Evolutionary conservation across 1,140 invertebrate species (phyloP).

Genomic region (Ostrea edulis): DNA sequence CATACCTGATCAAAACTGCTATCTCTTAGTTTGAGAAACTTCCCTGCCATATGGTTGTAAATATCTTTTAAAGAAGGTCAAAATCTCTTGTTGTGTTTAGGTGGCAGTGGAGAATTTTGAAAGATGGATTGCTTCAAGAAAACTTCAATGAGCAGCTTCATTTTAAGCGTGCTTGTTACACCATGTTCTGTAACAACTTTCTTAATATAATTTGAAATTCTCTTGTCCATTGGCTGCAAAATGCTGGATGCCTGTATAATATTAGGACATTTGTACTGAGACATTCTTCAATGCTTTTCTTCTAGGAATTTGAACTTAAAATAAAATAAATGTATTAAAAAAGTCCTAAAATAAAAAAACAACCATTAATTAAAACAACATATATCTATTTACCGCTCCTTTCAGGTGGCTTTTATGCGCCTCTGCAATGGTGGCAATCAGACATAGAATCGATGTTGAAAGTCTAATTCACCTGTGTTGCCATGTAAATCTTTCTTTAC

Average conservation of each 20-base stretch:
- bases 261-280: background rate
- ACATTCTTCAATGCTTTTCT: background rate
- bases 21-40: constrained; percentile 42
- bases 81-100: constrained; percentile 49
- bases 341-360: background rate
- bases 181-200: constrained; percentile 44
- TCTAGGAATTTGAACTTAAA: background rate
- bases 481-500: background rate
- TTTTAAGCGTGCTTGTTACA: constrained; percentile 19
- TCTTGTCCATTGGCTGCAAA: constrained; percentile 43
- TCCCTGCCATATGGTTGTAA: constrained; percentile 41
- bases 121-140: constrained; percentile 43
- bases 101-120: constrained; percentile 2
- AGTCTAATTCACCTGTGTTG: background rate
- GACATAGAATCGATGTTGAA: constrained; percentile 9
- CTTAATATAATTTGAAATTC: constrained; percentile 40
- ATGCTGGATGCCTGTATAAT: constrained; percentile 40
- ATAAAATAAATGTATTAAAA: background rate
- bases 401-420: constrained; percentile 2
- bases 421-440: background rate
- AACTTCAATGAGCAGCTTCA: constrained; percentile 45
- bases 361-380: background rate
- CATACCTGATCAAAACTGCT: constrained; percentile 52
- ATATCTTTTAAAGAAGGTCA: constrained; percentile 49
- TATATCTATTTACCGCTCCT: background rate